Evolutionary conservation across 2,888 invertebrate species (phyloP).

Genomic region (Mesochorus sp.): DNA sequence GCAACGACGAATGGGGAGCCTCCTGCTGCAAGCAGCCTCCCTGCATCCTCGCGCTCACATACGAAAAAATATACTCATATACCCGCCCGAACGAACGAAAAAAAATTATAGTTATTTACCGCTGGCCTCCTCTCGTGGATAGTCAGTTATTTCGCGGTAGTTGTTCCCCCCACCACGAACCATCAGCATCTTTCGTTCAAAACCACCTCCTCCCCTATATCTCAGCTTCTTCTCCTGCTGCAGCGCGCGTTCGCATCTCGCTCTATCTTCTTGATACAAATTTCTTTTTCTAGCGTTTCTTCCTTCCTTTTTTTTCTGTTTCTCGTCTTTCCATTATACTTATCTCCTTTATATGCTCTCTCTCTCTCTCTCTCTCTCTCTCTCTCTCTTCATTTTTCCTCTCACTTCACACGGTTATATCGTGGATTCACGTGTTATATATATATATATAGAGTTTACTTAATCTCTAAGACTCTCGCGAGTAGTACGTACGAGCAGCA

Average conservation of each 20-base stretch:
- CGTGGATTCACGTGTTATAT: background rate
- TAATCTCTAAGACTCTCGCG: background rate
- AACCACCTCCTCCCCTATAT: conserved; percentile 13
- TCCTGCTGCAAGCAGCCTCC: conserved; percentile 20
- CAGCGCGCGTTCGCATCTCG: background rate
- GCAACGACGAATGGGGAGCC: conserved; percentile 18
- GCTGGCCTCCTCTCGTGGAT: conserved; percentile 70
- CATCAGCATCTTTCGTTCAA: conserved; percentile 5
- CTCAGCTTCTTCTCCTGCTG: background rate
- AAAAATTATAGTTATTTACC: conserved; percentile 82
- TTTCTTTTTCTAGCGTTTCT: conserved; percentile 8
- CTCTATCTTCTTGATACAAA: conserved; percentile 9
- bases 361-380: background rate
- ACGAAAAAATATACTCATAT: conserved; percentile 46
- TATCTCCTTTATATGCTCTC: background rate
- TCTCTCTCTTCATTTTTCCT: conserved; percentile 22
- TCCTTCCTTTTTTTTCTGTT: background rate
- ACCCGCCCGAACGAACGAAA: conserved; percentile 69
- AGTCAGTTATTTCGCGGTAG: conserved; percentile 80
- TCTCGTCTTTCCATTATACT: background rate
- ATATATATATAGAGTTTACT: background rate
- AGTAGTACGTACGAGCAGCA: conserved; percentile 23
- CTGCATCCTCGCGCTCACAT: conserved; percentile 33
- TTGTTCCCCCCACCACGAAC: conserved; percentile 68
- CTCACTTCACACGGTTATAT: background rate